Conservation (phyloP, 1,140 invertebrate species). For the Eumaeus atala region DNA sequence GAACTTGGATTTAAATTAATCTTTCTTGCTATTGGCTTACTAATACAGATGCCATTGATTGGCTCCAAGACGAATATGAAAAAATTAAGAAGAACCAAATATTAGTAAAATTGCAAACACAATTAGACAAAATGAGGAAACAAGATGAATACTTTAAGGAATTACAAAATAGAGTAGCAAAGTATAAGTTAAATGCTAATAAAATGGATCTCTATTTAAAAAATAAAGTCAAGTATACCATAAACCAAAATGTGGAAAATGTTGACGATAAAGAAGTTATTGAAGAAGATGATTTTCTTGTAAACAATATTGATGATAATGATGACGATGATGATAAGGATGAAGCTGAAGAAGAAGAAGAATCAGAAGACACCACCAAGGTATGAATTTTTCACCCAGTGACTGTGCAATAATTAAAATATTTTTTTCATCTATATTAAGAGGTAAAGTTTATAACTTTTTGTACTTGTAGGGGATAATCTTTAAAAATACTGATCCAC, state of each 20-base stretch:
- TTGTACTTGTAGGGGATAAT: no score
- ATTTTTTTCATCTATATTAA: no score
- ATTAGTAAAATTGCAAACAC: slow-evolving; percentile 69
- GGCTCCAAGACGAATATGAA: slow-evolving; percentile 80
- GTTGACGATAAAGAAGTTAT: slow-evolving; percentile 68
- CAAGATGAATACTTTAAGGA: slow-evolving; percentile 75
- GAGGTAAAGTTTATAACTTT: no score
- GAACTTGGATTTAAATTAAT: not conserved
- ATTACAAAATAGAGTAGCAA: slow-evolving; percentile 59
- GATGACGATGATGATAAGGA: slow-evolving; percentile 70
- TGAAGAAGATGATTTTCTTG: not conserved
- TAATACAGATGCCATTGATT: slow-evolving; percentile 74
- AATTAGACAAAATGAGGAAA: slow-evolving; percentile 75
- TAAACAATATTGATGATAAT: slow-evolving; percentile 51
- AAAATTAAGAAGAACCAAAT: slow-evolving; percentile 76
- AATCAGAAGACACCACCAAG: slow-evolving; percentile 65
- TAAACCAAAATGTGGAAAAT: slow-evolving; percentile 51
- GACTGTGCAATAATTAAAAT: not conserved
- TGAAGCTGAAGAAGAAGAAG: slow-evolving; percentile 68
- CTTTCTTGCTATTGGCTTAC: slow-evolving; percentile 16
- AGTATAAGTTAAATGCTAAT: slow-evolving; percentile 51
- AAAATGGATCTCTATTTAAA: slow-evolving; percentile 41
- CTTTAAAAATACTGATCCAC: no score
- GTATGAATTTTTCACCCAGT: slow-evolving; percentile 24
- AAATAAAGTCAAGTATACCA: slow-evolving; percentile 44